These are phyloP conservation scores for Zelostemma sp. DNA, from an alignment of 1,140 invertebrate genomes.

Conservation along the genomic window DNA sequence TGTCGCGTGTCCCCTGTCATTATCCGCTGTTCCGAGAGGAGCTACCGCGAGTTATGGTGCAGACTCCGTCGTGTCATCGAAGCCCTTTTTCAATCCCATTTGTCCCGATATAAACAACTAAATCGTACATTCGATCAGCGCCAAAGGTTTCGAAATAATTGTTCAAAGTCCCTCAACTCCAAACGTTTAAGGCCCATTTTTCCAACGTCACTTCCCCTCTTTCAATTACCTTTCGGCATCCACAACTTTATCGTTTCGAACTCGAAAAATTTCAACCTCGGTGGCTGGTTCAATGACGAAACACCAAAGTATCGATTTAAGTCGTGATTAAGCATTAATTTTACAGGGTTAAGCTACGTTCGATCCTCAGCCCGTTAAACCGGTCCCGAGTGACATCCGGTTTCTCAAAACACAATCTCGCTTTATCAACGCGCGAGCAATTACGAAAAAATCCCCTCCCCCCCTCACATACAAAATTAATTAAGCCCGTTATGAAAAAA, in stretches of 20 bases:
- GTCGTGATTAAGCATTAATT: slow-evolving; percentile 35
- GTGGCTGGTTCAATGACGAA: slow-evolving; percentile 27
- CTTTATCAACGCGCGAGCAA: not conserved
- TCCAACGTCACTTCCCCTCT: slow-evolving; percentile 17
- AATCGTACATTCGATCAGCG: slow-evolving; percentile 3
- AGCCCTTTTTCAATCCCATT: slow-evolving; percentile 33
- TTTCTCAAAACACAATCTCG: slow-evolving; percentile 7
- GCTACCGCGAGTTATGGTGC: slow-evolving; percentile 35
- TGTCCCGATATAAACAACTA: slow-evolving; percentile 11
- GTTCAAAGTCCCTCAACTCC: no score
- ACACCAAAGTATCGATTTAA: slow-evolving; percentile 31
- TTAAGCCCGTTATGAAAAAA: no score
- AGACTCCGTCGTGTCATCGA: slow-evolving; percentile 30
- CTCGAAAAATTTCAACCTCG: no score
- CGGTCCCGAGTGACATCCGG: slow-evolving; percentile 45
- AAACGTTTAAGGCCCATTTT: not conserved
- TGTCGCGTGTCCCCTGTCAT: slow-evolving; percentile 65
- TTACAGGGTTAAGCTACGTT: slow-evolving; percentile 24
- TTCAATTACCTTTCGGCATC: no score
- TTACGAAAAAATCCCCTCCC: not conserved
- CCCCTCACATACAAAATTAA: not conserved
- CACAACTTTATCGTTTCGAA: no score
- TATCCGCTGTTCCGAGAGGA: slow-evolving; percentile 51
- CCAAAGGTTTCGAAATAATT: no score
- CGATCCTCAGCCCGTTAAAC: slow-evolving; percentile 42